phyloP scores from a whole-genome alignment of 2,113 vertebrate genomes.

The Meles meles region DNA sequence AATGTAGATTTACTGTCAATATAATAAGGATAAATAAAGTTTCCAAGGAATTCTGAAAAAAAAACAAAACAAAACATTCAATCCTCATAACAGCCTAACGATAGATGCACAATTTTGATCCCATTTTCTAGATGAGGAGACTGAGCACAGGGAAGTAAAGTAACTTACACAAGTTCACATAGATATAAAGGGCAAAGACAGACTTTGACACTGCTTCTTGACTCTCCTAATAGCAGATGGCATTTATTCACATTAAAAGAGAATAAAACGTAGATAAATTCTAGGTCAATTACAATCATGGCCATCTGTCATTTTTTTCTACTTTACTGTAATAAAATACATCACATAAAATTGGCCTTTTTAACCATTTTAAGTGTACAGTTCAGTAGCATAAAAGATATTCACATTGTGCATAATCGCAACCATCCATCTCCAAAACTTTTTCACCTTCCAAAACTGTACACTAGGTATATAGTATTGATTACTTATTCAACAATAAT shows the following conservation, averaged over 20 bases:
- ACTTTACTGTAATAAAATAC: too few relatives aligned
- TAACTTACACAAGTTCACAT: neutral
- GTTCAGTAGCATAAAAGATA: too few relatives aligned
- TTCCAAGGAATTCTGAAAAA: too few relatives aligned
- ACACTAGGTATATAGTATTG: neutral
- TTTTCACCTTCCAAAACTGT: too few relatives aligned
- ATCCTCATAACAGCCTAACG: too few relatives aligned
- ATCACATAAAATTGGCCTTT: too few relatives aligned
- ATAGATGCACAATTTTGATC: neutral
- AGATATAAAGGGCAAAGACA: neutral
- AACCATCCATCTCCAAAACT: too few relatives aligned
- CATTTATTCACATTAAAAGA: neutral
- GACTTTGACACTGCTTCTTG: too few relatives aligned
- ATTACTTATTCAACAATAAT: neutral
- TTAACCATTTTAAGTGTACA: too few relatives aligned
- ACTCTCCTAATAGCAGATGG: neutral
- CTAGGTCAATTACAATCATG: too few relatives aligned
- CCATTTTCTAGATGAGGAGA: neutral
- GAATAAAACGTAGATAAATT: slow-evolving; percentile 71
- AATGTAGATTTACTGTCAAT: neutral
- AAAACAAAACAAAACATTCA: neutral
- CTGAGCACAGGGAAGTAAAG: neutral
- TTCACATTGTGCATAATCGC: too few relatives aligned
- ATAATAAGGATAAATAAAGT: neutral
- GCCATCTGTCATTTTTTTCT: too few relatives aligned